Conservation (phyloP, 2,113 vertebrate species). For the Seriola dumerili region DNA sequence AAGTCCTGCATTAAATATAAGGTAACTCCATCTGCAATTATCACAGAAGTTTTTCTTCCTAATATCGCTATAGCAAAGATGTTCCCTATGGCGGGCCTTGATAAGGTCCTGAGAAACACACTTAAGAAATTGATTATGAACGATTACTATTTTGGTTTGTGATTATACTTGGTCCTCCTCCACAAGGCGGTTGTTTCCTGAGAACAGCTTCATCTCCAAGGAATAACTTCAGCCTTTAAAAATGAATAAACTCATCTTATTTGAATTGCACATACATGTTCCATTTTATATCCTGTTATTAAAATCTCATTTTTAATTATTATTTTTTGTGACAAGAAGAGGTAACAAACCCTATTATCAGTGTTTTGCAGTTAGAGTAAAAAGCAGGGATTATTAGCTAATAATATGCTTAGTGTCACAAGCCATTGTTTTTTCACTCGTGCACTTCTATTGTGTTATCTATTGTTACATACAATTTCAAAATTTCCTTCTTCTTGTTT, state of each 20-base stretch:
- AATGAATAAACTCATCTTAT: neutral
- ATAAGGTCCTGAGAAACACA: conserved; percentile 80
- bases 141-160: neutral
- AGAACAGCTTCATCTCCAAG: neutral
- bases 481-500: conserved; percentile 12
- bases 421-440: neutral
- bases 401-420: neutral
- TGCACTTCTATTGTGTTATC: neutral
- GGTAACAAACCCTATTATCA: neutral
- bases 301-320: neutral
- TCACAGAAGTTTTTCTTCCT: neutral
- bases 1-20: neutral
- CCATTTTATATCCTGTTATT: no score
- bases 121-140: neutral
- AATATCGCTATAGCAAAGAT: conserved; percentile 84
- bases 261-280: neutral
- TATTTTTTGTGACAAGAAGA: neutral
- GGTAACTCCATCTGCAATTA: neutral
- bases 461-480: neutral
- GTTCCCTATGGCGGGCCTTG: conserved; percentile 89
- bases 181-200: neutral
- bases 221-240: neutral
- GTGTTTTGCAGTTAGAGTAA: neutral
- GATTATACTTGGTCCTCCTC: neutral
- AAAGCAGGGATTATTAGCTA: neutral